A percentile compares a stretch with the other conserved stretches of the same genome.
Evolutionary conservation across 2,113 vertebrate species (phyloP).

Genomic region (Saguinus imperator): DNA sequence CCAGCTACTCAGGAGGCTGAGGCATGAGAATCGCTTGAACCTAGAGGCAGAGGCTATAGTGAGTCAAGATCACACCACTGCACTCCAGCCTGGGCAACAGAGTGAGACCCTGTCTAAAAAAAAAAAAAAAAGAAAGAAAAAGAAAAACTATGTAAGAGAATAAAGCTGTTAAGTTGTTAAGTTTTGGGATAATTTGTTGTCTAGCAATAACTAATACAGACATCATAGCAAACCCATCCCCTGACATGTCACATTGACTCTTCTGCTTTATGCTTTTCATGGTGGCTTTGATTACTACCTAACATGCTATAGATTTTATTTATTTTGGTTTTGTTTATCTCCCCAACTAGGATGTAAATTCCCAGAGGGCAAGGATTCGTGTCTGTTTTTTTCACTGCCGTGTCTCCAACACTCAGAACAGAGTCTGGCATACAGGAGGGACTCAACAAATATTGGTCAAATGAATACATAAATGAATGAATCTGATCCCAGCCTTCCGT

Average conservation of each 20-base stretch:
- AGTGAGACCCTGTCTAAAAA: too few relatives aligned
- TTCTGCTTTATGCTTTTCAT: neutral
- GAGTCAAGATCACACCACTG: too few relatives aligned
- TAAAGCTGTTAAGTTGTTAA: neutral
- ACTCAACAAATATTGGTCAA: neutral
- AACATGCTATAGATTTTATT: neutral
- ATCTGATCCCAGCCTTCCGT: neutral
- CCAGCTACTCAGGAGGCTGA: too few relatives aligned
- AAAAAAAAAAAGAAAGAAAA: too few relatives aligned
- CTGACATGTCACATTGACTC: neutral
- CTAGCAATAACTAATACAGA: neutral
- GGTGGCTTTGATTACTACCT: neutral
- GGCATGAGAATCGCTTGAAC: too few relatives aligned
- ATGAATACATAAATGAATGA: neutral
- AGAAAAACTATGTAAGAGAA: too few relatives aligned
- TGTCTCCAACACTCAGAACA: neutral
- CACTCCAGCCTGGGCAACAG: too few relatives aligned
- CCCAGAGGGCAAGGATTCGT: too few relatives aligned
- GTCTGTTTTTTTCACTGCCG: too few relatives aligned
- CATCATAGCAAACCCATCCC: neutral
- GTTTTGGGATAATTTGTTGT: neutral
- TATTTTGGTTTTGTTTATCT: neutral
- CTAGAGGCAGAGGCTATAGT: too few relatives aligned
- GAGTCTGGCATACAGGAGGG: neutral
- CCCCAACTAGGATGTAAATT: neutral